Conservation (phyloP, 1,140 invertebrate species). For the Copidosoma floridanum region DNA sequence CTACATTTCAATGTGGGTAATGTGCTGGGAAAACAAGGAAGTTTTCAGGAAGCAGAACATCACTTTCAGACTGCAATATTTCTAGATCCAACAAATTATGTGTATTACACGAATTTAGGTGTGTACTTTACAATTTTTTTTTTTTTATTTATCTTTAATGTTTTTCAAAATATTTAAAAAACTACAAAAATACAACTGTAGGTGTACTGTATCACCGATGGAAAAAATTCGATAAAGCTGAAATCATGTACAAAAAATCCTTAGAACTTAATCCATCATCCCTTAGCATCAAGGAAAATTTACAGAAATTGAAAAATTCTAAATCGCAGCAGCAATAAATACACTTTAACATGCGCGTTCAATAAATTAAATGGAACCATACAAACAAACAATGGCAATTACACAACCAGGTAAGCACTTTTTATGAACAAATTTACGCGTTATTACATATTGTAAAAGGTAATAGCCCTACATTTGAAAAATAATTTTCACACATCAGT, state of each 20-base stretch:
- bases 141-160: not conserved
- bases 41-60: slow-evolving; percentile 75
- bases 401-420: too few species aligned
- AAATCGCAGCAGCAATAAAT: too few species aligned
- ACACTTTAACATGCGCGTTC: too few species aligned
- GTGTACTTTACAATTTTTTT: too few species aligned
- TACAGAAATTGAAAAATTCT: slow-evolving; percentile 51
- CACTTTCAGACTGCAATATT: slow-evolving; percentile 77
- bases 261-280: slow-evolving; percentile 69
- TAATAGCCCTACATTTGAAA: too few species aligned
- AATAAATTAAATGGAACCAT: too few species aligned
- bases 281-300: slow-evolving; percentile 67
- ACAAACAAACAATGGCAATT: too few species aligned
- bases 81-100: slow-evolving; percentile 65
- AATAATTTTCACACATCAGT: too few species aligned
- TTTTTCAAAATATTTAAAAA: slow-evolving; percentile 1
- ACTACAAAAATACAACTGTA: slow-evolving; percentile 48
- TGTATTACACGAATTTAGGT: slow-evolving; percentile 86
- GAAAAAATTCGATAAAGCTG: slow-evolving; percentile 75
- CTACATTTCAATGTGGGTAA: slow-evolving; percentile 88
- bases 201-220: slow-evolving; percentile 93
- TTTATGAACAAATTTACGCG: too few species aligned
- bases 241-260: slow-evolving; percentile 73
- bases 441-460: too few species aligned
- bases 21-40: slow-evolving; percentile 78